Conservation (phyloP, 2,113 vertebrate genomes). For the Poecile atricapillus region DNA sequence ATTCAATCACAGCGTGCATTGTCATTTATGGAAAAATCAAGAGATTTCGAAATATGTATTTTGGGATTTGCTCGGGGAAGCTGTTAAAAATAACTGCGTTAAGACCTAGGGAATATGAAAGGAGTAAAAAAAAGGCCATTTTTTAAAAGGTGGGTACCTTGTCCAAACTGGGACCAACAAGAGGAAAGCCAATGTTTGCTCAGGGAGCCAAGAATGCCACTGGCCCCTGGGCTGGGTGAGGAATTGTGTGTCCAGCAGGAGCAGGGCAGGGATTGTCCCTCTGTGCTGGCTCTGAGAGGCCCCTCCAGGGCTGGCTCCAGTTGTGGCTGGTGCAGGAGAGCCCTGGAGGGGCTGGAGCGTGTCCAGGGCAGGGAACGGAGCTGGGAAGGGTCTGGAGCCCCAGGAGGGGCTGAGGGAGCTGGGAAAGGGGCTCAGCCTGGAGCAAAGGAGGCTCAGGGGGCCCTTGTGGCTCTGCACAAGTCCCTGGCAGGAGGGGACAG, state of each 20-base stretch:
- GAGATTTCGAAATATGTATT: background rate
- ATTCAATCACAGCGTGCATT: background rate
- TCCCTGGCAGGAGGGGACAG: no score
- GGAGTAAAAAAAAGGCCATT: background rate
- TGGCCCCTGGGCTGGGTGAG: background rate
- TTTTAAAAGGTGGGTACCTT: background rate
- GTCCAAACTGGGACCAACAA: background rate
- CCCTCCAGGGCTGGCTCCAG: background rate
- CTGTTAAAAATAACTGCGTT: background rate
- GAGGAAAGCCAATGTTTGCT: background rate
- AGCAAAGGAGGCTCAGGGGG: background rate
- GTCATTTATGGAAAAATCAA: background rate
- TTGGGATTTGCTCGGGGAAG: background rate
- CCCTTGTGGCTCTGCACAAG: no score
- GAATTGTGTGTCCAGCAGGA: background rate
- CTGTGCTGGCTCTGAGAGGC: background rate
- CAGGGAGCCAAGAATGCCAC: fast-evolving
- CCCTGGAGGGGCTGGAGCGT: background rate
- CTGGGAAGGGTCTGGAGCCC: background rate
- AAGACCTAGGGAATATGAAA: background rate
- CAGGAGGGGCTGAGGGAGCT: background rate
- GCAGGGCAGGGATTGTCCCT: background rate
- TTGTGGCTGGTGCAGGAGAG: background rate
- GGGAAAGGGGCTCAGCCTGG: background rate
- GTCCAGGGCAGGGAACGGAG: background rate